Evolutionary conservation across 53 echinoderm and acorn worm species (phyloP).

Genomic region (Actinopyga echinites): DNA sequence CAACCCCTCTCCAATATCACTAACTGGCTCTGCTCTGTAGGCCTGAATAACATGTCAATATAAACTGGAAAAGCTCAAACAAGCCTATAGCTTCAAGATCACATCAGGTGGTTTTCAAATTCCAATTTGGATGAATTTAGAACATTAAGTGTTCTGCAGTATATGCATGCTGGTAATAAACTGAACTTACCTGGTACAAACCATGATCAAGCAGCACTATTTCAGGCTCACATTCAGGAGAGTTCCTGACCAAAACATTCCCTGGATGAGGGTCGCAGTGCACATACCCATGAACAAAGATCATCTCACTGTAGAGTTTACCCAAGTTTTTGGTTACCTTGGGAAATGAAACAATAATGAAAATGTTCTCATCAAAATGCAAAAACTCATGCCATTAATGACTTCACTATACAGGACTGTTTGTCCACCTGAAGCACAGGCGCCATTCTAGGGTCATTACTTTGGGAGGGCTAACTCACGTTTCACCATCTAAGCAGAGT

Average conservation of each 20-base stretch:
- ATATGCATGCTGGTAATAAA: neutral
- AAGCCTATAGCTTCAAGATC: too few relatives aligned
- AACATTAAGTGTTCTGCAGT: neutral
- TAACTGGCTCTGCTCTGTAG: too few relatives aligned
- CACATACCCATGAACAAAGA: constrained; percentile 97
- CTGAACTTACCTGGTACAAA: constrained; percentile 79
- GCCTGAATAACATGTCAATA: too few relatives aligned
- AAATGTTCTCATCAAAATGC: neutral
- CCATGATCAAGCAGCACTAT: constrained; percentile 97
- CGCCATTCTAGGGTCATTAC: too few relatives aligned
- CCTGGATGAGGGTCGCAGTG: constrained; percentile 99
- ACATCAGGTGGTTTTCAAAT: too few relatives aligned
- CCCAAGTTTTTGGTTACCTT: constrained; percentile 90
- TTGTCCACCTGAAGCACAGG: too few relatives aligned
- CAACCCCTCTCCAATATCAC: too few relatives aligned
- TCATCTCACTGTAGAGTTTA: constrained; percentile 98
- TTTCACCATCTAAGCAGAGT: too few relatives aligned
- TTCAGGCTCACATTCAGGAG: constrained; percentile 58
- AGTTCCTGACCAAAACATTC: constrained; percentile 79
- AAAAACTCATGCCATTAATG: neutral
- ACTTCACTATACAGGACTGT: too few relatives aligned
- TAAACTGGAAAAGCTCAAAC: too few relatives aligned
- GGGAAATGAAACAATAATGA: constrained; percentile 8
- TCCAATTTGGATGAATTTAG: neutral
- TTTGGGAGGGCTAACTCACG: too few relatives aligned